phyloP scores from a whole-genome alignment of 1,140 invertebrate genomes.

The Zaprionus capensis region DNA sequence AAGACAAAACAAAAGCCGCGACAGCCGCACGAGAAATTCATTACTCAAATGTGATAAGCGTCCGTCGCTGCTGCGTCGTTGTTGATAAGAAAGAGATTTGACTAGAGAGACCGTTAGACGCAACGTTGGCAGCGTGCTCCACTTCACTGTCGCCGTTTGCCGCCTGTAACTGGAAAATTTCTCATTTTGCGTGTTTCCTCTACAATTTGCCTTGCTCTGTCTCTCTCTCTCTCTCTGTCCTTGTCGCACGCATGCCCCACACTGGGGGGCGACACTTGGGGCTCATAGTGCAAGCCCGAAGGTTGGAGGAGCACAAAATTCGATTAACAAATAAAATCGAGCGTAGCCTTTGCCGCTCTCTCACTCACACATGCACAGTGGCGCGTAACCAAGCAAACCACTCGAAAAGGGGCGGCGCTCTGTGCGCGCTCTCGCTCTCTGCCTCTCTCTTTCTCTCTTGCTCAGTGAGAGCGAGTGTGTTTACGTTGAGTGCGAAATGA shows the following conservation, averaged over 20 bases:
- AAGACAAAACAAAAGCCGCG: conserved; percentile 10
- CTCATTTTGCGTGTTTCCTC: conserved; percentile 48
- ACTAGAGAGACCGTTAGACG: conserved; percentile 41
- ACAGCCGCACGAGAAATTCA: conserved; percentile 45
- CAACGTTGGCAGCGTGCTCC: conserved; percentile 56
- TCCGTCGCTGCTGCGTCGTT: neutral
- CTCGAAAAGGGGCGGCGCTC: conserved; percentile 48
- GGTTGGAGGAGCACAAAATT: conserved; percentile 63
- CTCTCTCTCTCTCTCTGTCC: conserved; percentile 46
- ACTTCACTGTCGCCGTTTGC: conserved; percentile 55
- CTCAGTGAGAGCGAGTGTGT: neutral
- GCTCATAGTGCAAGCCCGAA: conserved; percentile 38
- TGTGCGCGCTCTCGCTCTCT: neutral
- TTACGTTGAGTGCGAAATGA: no score
- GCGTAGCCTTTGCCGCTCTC: conserved; percentile 42
- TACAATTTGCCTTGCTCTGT: conserved; percentile 26
- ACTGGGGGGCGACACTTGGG: conserved; percentile 19
- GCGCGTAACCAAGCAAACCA: neutral
- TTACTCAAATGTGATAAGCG: conserved; percentile 49
- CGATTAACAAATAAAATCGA: conserved; percentile 79
- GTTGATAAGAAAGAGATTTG: conserved; percentile 53
- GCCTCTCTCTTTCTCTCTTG: neutral
- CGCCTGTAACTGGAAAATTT: conserved; percentile 65
- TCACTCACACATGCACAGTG: conserved; percentile 23
- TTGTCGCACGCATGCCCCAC: conserved; percentile 36